Evolutionary conservation across 2,888 invertebrate species (phyloP), one percentile per base, ranked within the genome.

Genomic region (Aphelenchoides bicaudatus): DNA sequence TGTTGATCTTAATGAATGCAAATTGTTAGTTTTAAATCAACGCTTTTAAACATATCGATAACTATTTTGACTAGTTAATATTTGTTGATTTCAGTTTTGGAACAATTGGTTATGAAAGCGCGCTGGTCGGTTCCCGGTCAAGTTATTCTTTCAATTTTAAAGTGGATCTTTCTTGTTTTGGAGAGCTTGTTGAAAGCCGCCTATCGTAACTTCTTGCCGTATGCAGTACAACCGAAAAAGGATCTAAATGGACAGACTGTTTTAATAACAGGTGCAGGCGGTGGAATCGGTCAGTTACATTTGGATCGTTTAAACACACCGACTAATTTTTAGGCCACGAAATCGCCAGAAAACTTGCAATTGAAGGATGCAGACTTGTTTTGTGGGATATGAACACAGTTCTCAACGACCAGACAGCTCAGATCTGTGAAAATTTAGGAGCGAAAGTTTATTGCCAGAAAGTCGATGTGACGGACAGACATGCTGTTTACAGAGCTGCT

Each of bases 241-340:
- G 38, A 52, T 19, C n/a, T 59, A 4, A 31, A 27, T 16, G 59
- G 59, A 59, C 53, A 54, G 55, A 46, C 56, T 1, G 34, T 54
- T 2, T 55, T 54, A 2, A 85, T 91, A 13, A 92, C 91, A 0
- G 91, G 91, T 1, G 90, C 89, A 0, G 91, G 88, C n/a, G 87
- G 88, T 0, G 90, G 90, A 2, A 87, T 91, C 51, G 90, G n/a
- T n/a, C n/a, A n/a, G n/a, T n/a, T n/a, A n/a, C n/a, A n/a, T n/a
- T n/a, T n/a, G n/a, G n/a, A n/a, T n/a, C n/a, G n/a, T n/a, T n/a
- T n/a, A n/a, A n/a, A n/a, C n/a, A n/a, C n/a, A n/a, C n/a, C n/a
- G n/a, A n/a, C n/a, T n/a, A n/a, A n/a, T n/a, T n/a, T n/a, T n/a
- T n/a, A n/a, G n/a, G 90, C 3, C 84, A 87, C 65, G 84, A 88